A percentile compares a stretch with the other conserved stretches of the same genome.
Evolutionary conservation across 2,888 invertebrate species (phyloP).

Genomic region (Drosophila parthenogenetica): DNA sequence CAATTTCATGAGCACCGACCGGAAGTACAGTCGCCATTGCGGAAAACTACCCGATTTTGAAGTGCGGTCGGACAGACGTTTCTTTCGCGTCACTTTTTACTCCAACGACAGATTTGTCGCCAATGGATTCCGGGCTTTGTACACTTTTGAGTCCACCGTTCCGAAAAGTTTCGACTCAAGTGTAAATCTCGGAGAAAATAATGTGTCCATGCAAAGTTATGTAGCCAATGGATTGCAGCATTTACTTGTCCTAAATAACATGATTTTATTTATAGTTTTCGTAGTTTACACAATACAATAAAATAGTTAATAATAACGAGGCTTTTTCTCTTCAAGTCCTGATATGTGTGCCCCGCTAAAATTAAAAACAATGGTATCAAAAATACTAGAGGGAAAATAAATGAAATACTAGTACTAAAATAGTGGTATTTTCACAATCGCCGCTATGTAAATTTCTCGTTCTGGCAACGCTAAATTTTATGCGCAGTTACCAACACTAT

Average conservation of each 20-base stretch:
- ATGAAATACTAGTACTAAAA: no score
- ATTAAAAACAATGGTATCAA: no score
- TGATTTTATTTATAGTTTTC: slow-evolving; percentile 1
- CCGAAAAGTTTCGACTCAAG: slow-evolving; percentile 37
- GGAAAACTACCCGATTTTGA: slow-evolving; percentile 90
- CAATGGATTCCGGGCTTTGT: slow-evolving; percentile 96
- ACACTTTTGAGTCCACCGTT: slow-evolving; percentile 89
- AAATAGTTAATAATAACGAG: no score
- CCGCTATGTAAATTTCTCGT: neutral
- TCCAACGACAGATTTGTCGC: slow-evolving; percentile 97
- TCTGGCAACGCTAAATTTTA: slow-evolving; percentile 7
- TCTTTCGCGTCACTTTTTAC: slow-evolving; percentile 97
- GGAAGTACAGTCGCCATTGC: slow-evolving; percentile 95
- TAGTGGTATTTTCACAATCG: neutral
- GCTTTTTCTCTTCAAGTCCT: no score
- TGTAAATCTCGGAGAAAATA: slow-evolving; percentile 37
- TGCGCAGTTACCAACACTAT: slow-evolving; percentile 23
- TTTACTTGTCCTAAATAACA: neutral
- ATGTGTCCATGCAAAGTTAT: slow-evolving; percentile 77
- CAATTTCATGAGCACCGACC: slow-evolving; percentile 95
- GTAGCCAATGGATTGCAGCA: slow-evolving; percentile 29
- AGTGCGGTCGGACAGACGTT: slow-evolving; percentile 94
- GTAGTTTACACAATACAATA: neutral
- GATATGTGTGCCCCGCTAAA: no score
- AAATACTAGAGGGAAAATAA: no score